These are phyloP conservation scores for Pipistrellus pipistrellus DNA, from an alignment of 2,797 vertebrate species.

Conservation along the genomic window DNA sequence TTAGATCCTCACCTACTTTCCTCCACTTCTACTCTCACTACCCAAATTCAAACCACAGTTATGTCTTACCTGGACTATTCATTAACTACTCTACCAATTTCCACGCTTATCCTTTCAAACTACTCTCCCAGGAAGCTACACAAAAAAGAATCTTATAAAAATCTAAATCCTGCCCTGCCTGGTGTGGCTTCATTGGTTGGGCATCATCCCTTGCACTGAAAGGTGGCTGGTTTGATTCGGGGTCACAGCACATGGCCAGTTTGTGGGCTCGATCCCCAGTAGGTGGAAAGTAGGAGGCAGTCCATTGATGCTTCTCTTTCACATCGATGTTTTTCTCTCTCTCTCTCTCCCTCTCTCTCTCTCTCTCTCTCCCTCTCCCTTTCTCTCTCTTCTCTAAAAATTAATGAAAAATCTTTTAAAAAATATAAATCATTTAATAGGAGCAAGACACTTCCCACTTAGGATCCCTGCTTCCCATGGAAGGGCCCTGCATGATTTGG, in stretches of 20 bases:
- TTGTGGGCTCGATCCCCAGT: no score
- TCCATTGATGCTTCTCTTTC: no score
- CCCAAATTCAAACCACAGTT: not conserved
- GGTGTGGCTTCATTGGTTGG: no score
- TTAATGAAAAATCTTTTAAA: not conserved
- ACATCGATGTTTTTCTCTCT: no score
- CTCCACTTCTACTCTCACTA: not conserved
- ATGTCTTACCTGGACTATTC: not conserved
- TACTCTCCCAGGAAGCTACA: not conserved
- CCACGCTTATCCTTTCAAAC: not conserved
- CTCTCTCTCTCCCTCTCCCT: no score
- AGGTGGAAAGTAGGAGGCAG: no score
- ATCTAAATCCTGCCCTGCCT: no score
- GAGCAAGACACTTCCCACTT: not conserved
- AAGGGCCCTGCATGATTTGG: accelerated
- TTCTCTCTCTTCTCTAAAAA: no score
- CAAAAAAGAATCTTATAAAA: not conserved
- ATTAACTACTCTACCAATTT: not conserved
- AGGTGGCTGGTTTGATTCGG: no score
- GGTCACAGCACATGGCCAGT: no score
- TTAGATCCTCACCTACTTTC: not conserved
- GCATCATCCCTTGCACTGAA: no score
- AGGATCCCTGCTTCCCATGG: not conserved
- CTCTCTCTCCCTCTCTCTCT: no score
- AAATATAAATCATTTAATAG: not conserved